Conservation (phyloP, 2,113 vertebrate genomes). For the Struthidea cinerea region DNA sequence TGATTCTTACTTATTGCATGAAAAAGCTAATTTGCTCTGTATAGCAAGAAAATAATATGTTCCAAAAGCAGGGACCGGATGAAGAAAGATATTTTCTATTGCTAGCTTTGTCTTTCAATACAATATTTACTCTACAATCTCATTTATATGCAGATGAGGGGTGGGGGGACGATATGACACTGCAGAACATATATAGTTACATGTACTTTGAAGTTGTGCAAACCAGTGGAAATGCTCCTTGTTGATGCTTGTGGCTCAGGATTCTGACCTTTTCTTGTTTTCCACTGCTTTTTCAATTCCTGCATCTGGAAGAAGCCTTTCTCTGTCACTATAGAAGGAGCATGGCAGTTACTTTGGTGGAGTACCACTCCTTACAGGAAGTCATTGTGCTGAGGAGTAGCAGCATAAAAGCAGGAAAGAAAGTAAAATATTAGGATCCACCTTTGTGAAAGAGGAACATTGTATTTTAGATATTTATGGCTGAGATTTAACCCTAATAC, state of each 20-base stretch:
- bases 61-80: not conserved
- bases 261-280: not conserved
- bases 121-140: not conserved
- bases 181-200: not conserved
- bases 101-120: not conserved
- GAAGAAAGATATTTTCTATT: not conserved
- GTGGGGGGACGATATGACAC: fast-evolving
- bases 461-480: not conserved
- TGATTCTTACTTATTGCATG: not conserved
- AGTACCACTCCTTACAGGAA: not conserved
- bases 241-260: not conserved
- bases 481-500: not conserved
- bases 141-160: not conserved
- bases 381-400: not conserved
- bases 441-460: not conserved
- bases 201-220: not conserved
- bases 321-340: not conserved
- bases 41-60: not conserved
- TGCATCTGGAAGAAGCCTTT: not conserved
- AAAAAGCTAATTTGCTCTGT: not conserved
- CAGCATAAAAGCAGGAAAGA: not conserved
- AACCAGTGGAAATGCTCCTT: not conserved
- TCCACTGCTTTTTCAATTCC: not conserved
- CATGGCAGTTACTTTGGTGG: not conserved
- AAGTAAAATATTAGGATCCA: not conserved